Conservation (phyloP, 2,888 invertebrate species). For the Agriopis leucophaearia region DNA sequence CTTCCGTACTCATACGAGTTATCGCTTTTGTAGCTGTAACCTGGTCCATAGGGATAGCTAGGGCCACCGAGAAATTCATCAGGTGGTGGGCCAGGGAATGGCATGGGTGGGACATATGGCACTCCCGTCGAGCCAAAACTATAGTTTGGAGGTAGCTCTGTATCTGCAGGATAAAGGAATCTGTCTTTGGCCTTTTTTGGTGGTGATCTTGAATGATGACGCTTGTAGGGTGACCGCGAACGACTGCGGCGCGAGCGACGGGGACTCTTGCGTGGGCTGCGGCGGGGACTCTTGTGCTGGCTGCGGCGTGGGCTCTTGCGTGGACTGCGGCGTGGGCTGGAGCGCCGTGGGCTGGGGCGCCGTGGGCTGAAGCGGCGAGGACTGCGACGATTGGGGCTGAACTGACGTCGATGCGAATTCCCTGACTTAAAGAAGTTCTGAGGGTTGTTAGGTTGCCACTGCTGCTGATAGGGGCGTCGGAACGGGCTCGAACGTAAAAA, state of each 20-base stretch:
- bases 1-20: conserved; percentile 60
- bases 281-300: conserved; percentile 40
- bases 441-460: conserved; percentile 31
- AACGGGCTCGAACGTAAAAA: conserved; percentile 12
- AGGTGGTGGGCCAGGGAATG: conserved; percentile 35
- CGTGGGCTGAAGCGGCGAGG: conserved; percentile 47
- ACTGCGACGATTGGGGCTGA: conserved; percentile 40
- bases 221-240: conserved; percentile 30
- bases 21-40: conserved; percentile 56
- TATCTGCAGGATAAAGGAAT: conserved; percentile 41
- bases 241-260: conserved; percentile 37
- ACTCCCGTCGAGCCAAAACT: not conserved
- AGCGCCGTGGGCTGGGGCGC: conserved; percentile 41
- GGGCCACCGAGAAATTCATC: conserved; percentile 36
- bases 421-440: not conserved
- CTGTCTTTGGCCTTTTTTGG: conserved; percentile 28
- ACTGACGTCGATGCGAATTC: not conserved
- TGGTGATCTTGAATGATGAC: conserved; percentile 42
- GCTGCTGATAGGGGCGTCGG: conserved; percentile 16
- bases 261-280: conserved; percentile 46
- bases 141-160: conserved; percentile 27
- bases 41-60: conserved; percentile 46
- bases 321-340: conserved; percentile 38
- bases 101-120: conserved; percentile 37
- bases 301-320: conserved; percentile 25